phyloP scores from a whole-genome alignment of 1,140 invertebrate genomes.

The Arion vulgaris region DNA sequence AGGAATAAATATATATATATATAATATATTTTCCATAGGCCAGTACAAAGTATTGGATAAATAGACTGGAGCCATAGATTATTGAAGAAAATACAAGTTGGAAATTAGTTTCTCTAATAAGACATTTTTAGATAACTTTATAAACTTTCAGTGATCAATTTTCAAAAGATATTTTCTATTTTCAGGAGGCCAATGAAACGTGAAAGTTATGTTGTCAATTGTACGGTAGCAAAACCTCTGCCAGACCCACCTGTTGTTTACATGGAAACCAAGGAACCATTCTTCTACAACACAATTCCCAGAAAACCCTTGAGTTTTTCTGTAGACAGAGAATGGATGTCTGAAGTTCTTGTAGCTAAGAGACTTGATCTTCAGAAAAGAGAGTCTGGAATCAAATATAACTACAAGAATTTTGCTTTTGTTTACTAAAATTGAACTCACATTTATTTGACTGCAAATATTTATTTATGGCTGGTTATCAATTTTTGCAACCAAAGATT shows the following conservation, averaged over 20 bases:
- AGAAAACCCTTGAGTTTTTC: conserved; percentile 53
- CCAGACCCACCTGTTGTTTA: conserved; percentile 59
- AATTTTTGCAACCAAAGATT: no score
- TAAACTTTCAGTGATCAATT: background rate
- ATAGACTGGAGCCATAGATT: no score
- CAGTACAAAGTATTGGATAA: no score
- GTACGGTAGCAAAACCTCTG: conserved; percentile 53
- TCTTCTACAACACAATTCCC: conserved; percentile 69
- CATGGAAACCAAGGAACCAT: conserved; percentile 67
- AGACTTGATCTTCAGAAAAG: conserved; percentile 65
- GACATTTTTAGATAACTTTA: no score
- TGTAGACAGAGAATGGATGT: conserved; percentile 68
- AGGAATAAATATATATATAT: no score
- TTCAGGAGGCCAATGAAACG: conserved; percentile 53
- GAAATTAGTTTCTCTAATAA: no score
- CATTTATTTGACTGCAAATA: no score
- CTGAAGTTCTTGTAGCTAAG: conserved; percentile 66
- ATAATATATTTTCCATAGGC: no score
- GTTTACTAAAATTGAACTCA: conserved; percentile 50
- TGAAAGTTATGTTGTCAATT: conserved; percentile 59
- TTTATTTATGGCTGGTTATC: no score
- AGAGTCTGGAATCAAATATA: conserved; percentile 59
- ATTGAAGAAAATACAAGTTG: no score
- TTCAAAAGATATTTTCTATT: background rate
- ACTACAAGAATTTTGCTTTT: conserved; percentile 66